These are phyloP conservation scores for Epistrophella euchroma DNA, from an alignment of 2,888 invertebrate genomes.

Conservation along the genomic window DNA sequence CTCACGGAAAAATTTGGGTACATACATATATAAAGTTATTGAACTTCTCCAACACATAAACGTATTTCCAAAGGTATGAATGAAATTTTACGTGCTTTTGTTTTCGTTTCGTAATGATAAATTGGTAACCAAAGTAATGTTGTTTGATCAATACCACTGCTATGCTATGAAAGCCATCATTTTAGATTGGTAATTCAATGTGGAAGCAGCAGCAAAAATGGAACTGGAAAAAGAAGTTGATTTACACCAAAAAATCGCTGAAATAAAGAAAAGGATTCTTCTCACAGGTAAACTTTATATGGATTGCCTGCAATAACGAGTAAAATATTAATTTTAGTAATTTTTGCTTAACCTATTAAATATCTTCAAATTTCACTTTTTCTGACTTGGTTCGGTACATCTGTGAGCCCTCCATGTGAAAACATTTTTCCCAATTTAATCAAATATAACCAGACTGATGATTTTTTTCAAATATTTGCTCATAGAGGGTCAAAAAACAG, in stretches of 20 bases:
- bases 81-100: not conserved
- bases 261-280: constrained; percentile 94
- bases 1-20: not conserved
- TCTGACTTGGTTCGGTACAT: no score
- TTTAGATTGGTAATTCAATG: not conserved
- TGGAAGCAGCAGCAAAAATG: constrained; percentile 70
- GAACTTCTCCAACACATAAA: not conserved
- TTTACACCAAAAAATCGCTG: constrained; percentile 90
- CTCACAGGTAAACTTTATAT: constrained; percentile 93
- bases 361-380: no score
- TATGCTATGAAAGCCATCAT: not conserved
- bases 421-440: not conserved
- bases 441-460: not conserved
- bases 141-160: constrained; percentile 59
- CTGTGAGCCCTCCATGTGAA: no score
- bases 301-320: no score
- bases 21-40: not conserved
- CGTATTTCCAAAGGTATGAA: not conserved
- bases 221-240: constrained; percentile 82
- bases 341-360: no score
- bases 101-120: not conserved
- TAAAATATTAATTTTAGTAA: no score
- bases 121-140: constrained; percentile 33
- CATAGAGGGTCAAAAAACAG: constrained; percentile 93
- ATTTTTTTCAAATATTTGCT: not conserved